Percentiles rank a stretch among this genome's conserved stretches.
Conservation (phyloP, 2,113 vertebrate genomes). For the Pelecanoides urinatrix region DNA sequence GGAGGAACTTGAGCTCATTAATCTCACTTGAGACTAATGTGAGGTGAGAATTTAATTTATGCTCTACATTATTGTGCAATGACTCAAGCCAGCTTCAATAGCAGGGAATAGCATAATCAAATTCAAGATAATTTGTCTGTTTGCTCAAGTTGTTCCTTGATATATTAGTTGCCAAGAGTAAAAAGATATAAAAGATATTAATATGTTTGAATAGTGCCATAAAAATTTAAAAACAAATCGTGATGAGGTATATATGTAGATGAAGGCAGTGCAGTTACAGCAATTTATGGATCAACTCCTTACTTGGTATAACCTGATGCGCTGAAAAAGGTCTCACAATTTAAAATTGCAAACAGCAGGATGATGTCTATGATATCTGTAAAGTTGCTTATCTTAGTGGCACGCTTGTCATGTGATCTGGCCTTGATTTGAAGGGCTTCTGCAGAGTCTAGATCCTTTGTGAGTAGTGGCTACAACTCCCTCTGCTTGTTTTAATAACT, state of each 20-base stretch:
- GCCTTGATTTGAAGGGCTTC: neutral
- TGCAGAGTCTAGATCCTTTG: neutral
- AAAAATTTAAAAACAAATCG: neutral
- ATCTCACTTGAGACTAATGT: neutral
- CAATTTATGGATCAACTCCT: neutral
- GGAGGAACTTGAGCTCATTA: neutral
- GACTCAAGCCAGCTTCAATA: neutral
- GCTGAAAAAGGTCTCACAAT: neutral
- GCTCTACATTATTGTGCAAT: neutral
- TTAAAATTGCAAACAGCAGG: neutral
- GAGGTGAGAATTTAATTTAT: conserved; percentile 17
- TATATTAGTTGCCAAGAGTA: neutral
- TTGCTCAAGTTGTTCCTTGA: neutral
- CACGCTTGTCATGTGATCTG: neutral
- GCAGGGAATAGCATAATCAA: neutral
- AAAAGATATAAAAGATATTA: neutral
- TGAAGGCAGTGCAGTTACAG: neutral
- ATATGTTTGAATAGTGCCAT: neutral
- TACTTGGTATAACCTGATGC: neutral
- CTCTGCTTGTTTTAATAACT: neutral
- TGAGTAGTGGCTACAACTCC: neutral
- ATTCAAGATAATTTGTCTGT: neutral
- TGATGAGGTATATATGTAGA: neutral
- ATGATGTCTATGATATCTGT: neutral
- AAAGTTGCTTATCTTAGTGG: neutral